These are phyloP conservation scores for Dichetophora obliterata DNA, from an alignment of 2,888 invertebrate species.

Conservation along the genomic window DNA sequence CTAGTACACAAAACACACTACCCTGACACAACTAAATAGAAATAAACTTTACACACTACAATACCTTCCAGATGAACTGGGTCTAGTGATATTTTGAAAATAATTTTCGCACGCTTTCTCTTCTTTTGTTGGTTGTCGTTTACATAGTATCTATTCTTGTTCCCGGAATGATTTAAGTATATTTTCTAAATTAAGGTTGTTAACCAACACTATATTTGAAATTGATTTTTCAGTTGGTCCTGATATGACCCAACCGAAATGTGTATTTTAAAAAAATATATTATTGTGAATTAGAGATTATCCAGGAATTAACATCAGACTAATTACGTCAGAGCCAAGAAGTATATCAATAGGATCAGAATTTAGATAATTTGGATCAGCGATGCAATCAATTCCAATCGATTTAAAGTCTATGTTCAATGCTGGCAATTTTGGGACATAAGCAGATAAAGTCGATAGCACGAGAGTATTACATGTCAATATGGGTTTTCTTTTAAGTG, in stretches of 20 bases:
- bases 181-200: conserved; percentile 33
- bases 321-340: conserved; percentile 31
- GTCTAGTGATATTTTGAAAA: no score
- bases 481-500: not conserved
- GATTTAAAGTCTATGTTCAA: not conserved
- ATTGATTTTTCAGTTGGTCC: not conserved
- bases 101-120: conserved; percentile 31
- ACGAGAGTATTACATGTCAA: not conserved
- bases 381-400: not conserved
- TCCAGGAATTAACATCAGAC: conserved; percentile 19
- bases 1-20: no score
- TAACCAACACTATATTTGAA: conserved; percentile 4
- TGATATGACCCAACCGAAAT: conserved; percentile 41
- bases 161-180: no score
- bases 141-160: conserved; percentile 21
- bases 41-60: no score
- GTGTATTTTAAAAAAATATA: conserved; percentile 39
- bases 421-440: not conserved
- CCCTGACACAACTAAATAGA: no score
- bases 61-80: no score
- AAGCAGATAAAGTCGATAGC: not conserved
- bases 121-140: not conserved
- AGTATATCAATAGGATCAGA: conserved; percentile 38
- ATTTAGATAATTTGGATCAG: conserved; percentile 30
- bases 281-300: conserved; percentile 30